Evolutionary conservation across 2,888 invertebrate genomes (phyloP).

Genomic region (Nomada goodeniana): DNA sequence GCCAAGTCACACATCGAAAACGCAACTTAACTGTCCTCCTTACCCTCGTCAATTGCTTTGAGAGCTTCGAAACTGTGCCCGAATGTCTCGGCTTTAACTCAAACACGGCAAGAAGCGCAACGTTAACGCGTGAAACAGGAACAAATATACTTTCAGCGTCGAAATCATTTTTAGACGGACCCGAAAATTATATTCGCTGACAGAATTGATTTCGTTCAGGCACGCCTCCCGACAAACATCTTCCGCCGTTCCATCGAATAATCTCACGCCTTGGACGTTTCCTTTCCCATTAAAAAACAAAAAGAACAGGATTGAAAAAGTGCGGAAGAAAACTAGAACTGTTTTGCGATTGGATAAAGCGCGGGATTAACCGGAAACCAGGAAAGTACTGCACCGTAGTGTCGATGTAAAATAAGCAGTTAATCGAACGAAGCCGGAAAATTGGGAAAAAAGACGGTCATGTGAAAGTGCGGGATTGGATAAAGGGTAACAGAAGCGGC

Average conservation of each 20-base stretch:
- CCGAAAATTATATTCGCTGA: neutral
- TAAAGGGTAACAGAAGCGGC: constrained; percentile 11
- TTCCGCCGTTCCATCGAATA: constrained; percentile 4
- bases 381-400: neutral
- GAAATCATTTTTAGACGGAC: neutral
- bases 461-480: neutral
- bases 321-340: neutral
- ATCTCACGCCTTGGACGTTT: neutral
- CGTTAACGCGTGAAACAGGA: neutral
- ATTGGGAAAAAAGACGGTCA: constrained; percentile 17
- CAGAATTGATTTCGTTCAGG: constrained; percentile 4
- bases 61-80: neutral
- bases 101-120: constrained; percentile 14
- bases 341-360: constrained; percentile 48
- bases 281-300: neutral
- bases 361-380: constrained; percentile 34
- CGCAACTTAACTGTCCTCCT: neutral
- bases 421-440: constrained; percentile 30
- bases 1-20: neutral
- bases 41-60: neutral
- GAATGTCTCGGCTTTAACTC: constrained; percentile 3
- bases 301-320: neutral
- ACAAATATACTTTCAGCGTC: neutral
- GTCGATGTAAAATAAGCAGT: constrained; percentile 44
- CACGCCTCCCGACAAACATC: neutral